phyloP scores from a whole-genome alignment of 2,888 invertebrate species.

The Chorisops tibialis region DNA sequence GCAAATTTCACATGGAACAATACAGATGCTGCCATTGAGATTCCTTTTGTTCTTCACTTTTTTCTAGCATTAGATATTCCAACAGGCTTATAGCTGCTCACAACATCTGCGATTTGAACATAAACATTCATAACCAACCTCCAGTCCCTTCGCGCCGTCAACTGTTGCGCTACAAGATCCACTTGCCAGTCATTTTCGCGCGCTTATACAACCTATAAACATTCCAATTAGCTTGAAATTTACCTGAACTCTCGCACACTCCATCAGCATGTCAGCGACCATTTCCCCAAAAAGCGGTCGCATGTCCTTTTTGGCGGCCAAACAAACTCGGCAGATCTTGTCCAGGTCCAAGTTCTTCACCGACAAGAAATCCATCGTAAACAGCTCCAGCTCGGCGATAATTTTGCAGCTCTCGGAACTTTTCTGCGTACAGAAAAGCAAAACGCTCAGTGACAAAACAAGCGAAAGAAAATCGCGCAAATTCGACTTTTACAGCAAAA shows the following conservation, averaged over 20 bases:
- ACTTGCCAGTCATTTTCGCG: too few species aligned
- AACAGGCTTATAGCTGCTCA: too few species aligned
- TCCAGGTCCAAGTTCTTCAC: constrained; percentile 53
- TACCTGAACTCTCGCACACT: constrained; percentile 61
- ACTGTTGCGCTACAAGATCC: too few species aligned
- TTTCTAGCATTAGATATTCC: too few species aligned
- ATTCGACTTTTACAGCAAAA: background rate
- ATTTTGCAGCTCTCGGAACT: background rate
- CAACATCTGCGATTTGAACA: too few species aligned
- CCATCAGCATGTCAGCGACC: constrained; percentile 64
- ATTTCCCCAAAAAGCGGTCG: constrained; percentile 63
- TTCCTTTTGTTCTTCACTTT: too few species aligned
- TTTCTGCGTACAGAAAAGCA: background rate
- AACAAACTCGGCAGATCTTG: constrained; percentile 63
- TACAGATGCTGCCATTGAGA: too few species aligned
- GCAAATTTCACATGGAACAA: too few species aligned
- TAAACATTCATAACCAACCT: too few species aligned
- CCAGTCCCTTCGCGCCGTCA: too few species aligned
- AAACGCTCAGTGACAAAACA: background rate
- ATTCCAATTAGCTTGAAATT: constrained; percentile 33
- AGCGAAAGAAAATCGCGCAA: background rate
- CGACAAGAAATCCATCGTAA: constrained; percentile 27
- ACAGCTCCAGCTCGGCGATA: background rate
- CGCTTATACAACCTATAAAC: too few species aligned
- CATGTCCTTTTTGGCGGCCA: constrained; percentile 64